These are phyloP conservation scores for Spheniscus mendiculus DNA, from an alignment of 2,113 vertebrate genomes.

Conservation along the genomic window DNA sequence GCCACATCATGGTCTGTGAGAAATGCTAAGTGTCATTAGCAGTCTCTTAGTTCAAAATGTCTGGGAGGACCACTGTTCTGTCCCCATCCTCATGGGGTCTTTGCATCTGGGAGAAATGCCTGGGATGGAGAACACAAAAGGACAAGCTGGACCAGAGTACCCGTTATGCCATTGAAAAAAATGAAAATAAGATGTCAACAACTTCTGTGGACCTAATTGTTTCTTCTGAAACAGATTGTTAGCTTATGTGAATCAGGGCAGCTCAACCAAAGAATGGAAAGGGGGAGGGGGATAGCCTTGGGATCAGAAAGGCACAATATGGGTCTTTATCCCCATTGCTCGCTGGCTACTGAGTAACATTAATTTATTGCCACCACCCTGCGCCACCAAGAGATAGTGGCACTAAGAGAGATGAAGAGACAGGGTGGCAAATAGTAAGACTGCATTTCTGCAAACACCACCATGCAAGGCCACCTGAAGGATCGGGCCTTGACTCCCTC, in stretches of 20 bases:
- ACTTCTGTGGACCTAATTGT: conserved; percentile 32
- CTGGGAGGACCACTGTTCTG: background rate
- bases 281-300: conserved; percentile 7
- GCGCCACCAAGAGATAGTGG: background rate
- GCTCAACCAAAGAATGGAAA: conserved; percentile 28
- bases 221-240: conserved; percentile 48
- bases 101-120: background rate
- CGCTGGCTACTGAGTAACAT: conserved; percentile 37
- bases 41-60: background rate
- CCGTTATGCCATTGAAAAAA: background rate
- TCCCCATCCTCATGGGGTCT: background rate
- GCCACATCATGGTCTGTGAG: background rate
- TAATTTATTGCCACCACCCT: background rate
- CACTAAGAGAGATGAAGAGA: background rate
- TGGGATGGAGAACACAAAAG: conserved; percentile 29
- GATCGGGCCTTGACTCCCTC: background rate
- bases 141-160: background rate
- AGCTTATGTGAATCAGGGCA: conserved; percentile 38
- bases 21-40: background rate
- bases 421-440: background rate
- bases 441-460: background rate
- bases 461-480: background rate
- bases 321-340: background rate
- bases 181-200: conserved; percentile 49
- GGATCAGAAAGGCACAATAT: conserved; percentile 19